phyloP scores from a whole-genome alignment of 2,888 invertebrate genomes.

The Scrobipalpa atriplicella region DNA sequence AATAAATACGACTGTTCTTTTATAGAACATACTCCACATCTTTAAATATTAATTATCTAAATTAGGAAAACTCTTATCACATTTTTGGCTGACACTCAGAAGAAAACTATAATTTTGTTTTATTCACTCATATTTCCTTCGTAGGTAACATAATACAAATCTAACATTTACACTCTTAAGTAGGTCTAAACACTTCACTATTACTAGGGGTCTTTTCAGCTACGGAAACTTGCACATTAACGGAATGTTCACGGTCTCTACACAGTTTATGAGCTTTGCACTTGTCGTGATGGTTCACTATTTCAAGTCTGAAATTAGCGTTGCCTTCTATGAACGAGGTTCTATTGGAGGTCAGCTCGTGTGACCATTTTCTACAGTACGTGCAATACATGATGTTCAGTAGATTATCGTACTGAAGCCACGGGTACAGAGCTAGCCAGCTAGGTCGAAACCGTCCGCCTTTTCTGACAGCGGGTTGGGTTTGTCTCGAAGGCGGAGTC shows the following conservation, averaged over 20 bases:
- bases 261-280: constrained; percentile 90
- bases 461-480: constrained; percentile 67
- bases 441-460: constrained; percentile 86
- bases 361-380: constrained; percentile 86
- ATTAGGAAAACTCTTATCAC: too few species aligned
- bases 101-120: background rate
- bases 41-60: too few species aligned
- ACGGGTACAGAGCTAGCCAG: constrained; percentile 87
- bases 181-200: constrained; percentile 15
- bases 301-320: constrained; percentile 89
- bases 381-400: constrained; percentile 87
- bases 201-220: constrained; percentile 16
- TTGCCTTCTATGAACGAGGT: constrained; percentile 92
- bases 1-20: too few species aligned
- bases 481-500: background rate
- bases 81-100: background rate
- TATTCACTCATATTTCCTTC: background rate
- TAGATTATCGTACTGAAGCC: constrained; percentile 86
- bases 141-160: background rate
- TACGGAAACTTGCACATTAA: constrained; percentile 30
- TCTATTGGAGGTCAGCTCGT: constrained; percentile 86
- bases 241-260: constrained; percentile 69
- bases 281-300: constrained; percentile 90
- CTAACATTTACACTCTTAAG: background rate
- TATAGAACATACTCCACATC: too few species aligned